Evolutionary conservation across 2,888 invertebrate species (phyloP).

Genomic region (Physocephala rufipes): DNA sequence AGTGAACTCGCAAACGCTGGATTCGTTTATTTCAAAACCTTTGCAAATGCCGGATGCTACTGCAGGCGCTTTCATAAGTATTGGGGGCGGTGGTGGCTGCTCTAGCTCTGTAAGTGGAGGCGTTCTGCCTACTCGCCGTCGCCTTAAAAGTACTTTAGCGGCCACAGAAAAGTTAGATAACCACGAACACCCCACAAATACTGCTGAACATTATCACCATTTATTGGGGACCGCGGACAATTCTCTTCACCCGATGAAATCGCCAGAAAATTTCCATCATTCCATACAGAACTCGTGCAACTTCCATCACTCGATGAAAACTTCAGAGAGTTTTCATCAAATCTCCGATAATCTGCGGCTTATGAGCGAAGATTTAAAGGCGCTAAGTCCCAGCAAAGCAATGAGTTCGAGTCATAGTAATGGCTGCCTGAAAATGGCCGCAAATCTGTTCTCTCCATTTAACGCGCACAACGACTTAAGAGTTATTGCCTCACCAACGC

Average conservation of each 20-base stretch:
- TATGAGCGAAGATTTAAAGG: constrained; percentile 65
- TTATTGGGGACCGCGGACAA: constrained; percentile 49
- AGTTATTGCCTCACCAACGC: constrained; percentile 55
- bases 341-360: constrained; percentile 64
- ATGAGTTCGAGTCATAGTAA: constrained; percentile 52
- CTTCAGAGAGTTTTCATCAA: constrained; percentile 64
- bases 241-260: constrained; percentile 34
- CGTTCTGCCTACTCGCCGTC: constrained; percentile 44
- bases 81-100: constrained; percentile 37
- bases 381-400: constrained; percentile 60
- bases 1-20: constrained; percentile 57
- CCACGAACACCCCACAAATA: neutral
- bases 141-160: constrained; percentile 52
- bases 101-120: constrained; percentile 34
- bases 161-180: no score
- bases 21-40: constrained; percentile 60
- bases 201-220: constrained; percentile 11
- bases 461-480: constrained; percentile 49
- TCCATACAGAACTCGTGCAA: constrained; percentile 49
- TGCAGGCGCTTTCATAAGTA: constrained; percentile 52
- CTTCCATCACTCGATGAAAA: constrained; percentile 59
- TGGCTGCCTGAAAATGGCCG: constrained; percentile 52
- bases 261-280: constrained; percentile 37
- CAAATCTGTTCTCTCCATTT: constrained; percentile 34
- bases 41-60: constrained; percentile 61